Conservation (phyloP, 2,113 vertebrate species). For the Dicentrarchus labrax region DNA sequence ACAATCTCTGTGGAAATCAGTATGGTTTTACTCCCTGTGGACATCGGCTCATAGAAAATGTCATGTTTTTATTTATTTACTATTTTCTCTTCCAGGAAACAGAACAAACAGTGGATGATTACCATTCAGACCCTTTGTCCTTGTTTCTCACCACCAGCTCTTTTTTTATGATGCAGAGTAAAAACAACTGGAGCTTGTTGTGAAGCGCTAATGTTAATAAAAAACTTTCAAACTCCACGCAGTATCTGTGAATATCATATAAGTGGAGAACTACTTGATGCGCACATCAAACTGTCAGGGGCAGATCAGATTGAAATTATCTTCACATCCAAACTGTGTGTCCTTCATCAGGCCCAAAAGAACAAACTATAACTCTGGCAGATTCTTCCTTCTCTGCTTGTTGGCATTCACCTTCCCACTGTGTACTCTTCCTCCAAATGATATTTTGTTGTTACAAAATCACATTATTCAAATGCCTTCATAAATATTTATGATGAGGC, state of each 20-base stretch:
- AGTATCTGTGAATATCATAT: neutral
- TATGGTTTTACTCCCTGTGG: too few relatives aligned
- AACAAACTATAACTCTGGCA: neutral
- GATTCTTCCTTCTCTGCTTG: conserved; percentile 6
- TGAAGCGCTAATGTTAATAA: neutral
- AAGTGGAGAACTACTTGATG: neutral
- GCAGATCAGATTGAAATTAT: neutral
- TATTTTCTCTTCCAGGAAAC: too few relatives aligned
- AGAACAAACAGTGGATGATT: too few relatives aligned
- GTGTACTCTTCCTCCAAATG: conserved; percentile 22
- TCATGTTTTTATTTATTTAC: too few relatives aligned
- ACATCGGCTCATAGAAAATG: too few relatives aligned
- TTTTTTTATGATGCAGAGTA: neutral
- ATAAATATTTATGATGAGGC: conserved; percentile 60
- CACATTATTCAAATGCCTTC: conserved; percentile 61
- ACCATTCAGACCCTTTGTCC: neutral
- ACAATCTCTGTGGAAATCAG: too few relatives aligned
- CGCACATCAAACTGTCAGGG: neutral
- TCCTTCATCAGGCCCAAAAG: conserved; percentile 6
- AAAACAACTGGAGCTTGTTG: too few relatives aligned
- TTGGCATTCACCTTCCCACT: conserved; percentile 31
- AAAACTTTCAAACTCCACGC: neutral
- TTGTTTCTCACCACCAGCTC: neutral
- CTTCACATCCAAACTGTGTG: neutral
- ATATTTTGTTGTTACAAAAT: conserved; percentile 54